These are phyloP conservation scores for Pristis pectinata DNA, from an alignment of 2,797 vertebrate genomes.

Conservation along the genomic window DNA sequence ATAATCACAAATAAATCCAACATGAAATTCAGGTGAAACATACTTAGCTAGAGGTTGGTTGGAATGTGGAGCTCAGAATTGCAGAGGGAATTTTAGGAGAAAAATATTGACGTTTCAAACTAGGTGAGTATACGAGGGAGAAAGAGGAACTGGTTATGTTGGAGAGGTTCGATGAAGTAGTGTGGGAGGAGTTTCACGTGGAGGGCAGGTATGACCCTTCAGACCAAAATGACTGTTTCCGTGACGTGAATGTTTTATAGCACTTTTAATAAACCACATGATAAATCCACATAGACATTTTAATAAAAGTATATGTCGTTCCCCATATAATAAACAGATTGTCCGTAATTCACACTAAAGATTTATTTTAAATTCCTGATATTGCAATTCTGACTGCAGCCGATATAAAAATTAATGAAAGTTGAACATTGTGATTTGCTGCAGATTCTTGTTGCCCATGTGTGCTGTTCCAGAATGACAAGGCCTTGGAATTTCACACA, in stretches of 20 bases:
- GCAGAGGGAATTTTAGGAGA: not conserved
- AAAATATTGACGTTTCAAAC: not conserved
- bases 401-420: not conserved
- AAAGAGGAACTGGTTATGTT: not conserved
- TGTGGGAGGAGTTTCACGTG: not conserved
- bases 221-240: not conserved
- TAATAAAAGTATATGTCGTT: not conserved
- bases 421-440: not conserved
- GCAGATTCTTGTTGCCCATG: not conserved
- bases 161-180: not conserved
- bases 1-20: not conserved
- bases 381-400: not conserved
- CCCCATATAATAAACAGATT: not conserved
- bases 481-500: not conserved
- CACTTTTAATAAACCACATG: not conserved
- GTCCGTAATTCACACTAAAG: not conserved
- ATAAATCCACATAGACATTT: not conserved
- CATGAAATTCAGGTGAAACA: not conserved
- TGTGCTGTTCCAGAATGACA: not conserved
- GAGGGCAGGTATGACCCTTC: not conserved
- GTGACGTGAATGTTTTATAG: not conserved
- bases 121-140: not conserved
- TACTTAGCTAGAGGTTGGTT: not conserved
- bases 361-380: not conserved
- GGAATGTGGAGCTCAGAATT: not conserved